These are phyloP conservation scores for Poecilia latipinna DNA, from an alignment of 2,113 vertebrate genomes.

Conservation along the genomic window DNA sequence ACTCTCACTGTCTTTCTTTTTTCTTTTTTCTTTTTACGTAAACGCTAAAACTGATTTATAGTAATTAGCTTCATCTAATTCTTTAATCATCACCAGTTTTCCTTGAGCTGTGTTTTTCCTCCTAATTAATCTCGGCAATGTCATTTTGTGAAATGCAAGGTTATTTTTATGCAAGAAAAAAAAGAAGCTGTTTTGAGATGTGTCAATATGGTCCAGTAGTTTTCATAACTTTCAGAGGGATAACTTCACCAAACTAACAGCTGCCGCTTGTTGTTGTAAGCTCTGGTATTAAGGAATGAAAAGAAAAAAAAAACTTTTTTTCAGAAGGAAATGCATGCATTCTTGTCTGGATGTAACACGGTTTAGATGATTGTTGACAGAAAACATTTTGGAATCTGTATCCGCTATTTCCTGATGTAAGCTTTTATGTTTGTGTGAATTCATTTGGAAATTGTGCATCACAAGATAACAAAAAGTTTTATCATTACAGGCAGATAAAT, in stretches of 20 bases:
- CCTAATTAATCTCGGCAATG: background rate
- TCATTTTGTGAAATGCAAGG: background rate
- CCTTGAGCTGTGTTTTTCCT: background rate
- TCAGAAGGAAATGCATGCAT: background rate
- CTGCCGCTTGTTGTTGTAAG: background rate
- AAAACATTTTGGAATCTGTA: no score
- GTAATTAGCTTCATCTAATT: background rate
- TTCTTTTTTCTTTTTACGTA: background rate
- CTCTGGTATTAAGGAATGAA: no score
- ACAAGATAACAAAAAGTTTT: no score
- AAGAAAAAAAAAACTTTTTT: no score
- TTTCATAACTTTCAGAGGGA: background rate
- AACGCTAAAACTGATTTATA: background rate
- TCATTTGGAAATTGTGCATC: no score
- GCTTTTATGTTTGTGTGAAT: no score
- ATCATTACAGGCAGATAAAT: no score
- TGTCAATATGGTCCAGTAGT: background rate
- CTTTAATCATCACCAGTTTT: background rate
- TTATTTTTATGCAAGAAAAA: background rate
- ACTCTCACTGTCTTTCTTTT: background rate
- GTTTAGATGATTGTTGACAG: no score
- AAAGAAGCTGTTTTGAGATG: background rate
- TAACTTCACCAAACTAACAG: background rate
- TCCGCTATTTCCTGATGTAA: no score
- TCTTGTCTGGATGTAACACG: background rate